Base-by-base conservation (phyloP, 2,888 invertebrate genomes). In the Tinea trinotella region DNA sequence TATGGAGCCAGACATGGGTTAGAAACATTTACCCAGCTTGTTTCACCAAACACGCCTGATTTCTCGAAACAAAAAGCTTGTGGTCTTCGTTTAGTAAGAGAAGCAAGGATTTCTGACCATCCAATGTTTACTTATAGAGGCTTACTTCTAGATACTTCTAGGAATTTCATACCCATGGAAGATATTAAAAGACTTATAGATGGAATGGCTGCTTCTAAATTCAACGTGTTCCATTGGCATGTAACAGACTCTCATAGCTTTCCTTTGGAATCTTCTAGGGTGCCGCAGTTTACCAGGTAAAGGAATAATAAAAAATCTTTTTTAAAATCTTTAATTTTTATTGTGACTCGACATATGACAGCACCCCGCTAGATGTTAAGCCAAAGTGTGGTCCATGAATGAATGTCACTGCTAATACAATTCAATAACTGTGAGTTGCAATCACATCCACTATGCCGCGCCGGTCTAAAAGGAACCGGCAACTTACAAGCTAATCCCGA, bases 161-260 rank as follows among this genome's bases (percentile, higher is more conserved):
- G 98, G 57, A 96, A 98, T 76, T 99, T 91, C 68, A 85, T 98
- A 18, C 91, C 94, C 0, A 73, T 95, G 58, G 73, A 71, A 10
- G 88, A 88, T 48, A 90, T 95, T 15, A 88, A 90, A 62, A 89
- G 88, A 59, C 93, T 92, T 49, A 82, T 97, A 59, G 93, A 96
- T 62, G 96, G 90, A 1, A 95, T 98, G 93, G 92, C 93, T 1
- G 89, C 93, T 13, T 92, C 92, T 52, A 98, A 98, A 76, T 78
- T 98, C 85, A 98, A 98, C 69, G 93, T 96, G 0, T 89, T 98
- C 46, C 98, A 98, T 69, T 98, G 97, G 97, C 95, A 95, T 68
- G 91, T 91, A 0, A 93, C 94, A 0, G 98, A 98, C 74, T 91
- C 95, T 0, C 97, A 97, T 61, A 96, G 97, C 63, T 98, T 97